phyloP scores from a whole-genome alignment of 2,888 invertebrate species.

The Diploptera punctata region DNA sequence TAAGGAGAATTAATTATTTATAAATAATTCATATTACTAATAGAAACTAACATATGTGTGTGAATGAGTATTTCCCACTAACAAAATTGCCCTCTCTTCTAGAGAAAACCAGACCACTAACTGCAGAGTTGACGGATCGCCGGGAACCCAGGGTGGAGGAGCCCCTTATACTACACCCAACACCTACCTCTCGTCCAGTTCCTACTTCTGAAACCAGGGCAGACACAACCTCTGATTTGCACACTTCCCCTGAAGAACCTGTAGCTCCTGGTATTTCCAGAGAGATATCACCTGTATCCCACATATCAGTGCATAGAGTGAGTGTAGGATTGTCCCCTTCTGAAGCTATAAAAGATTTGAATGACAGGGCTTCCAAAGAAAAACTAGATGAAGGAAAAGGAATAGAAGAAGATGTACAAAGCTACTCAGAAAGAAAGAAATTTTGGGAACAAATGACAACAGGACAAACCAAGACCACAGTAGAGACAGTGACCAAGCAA shows the following conservation, averaged over 20 bases:
- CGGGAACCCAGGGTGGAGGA: slow-evolving; percentile 39
- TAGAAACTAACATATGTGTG: slow-evolving; percentile 7
- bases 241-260: slow-evolving; percentile 28
- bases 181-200: slow-evolving; percentile 36
- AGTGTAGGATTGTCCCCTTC: slow-evolving; percentile 36
- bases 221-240: slow-evolving; percentile 8
- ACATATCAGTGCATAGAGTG: slow-evolving; percentile 29
- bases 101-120: slow-evolving; percentile 42
- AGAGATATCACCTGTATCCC: slow-evolving; percentile 21
- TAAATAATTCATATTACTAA: too few species aligned
- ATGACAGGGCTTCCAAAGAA: not conserved
- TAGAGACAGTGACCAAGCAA: slow-evolving; percentile 17
- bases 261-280: not conserved
- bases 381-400: slow-evolving; percentile 36
- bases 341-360: slow-evolving; percentile 13
- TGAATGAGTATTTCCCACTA: slow-evolving; percentile 36
- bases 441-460: slow-evolving; percentile 59
- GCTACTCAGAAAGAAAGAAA: slow-evolving; percentile 58
- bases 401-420: slow-evolving; percentile 50
- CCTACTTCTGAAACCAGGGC: slow-evolving; percentile 29
- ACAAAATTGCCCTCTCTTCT: slow-evolving; percentile 43
- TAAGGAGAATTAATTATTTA: too few species aligned
- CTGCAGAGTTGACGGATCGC: slow-evolving; percentile 35
- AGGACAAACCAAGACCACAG: slow-evolving; percentile 47
- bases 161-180: slow-evolving; percentile 32